Evolutionary conservation across 2,888 invertebrate genomes (phyloP).

Genomic region (Deroplatys truncata): DNA sequence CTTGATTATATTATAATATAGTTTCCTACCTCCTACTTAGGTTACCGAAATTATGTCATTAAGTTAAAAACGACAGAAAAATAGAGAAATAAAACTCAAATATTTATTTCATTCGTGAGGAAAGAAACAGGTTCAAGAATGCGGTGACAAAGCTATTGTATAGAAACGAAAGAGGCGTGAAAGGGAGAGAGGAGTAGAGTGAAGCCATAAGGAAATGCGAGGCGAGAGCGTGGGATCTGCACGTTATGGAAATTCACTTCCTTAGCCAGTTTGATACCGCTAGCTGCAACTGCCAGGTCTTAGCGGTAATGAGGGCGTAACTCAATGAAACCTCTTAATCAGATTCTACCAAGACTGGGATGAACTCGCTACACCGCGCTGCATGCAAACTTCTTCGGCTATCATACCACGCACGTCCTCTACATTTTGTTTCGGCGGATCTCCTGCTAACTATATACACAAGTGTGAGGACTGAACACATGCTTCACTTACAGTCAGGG

Average conservation of each 20-base stretch:
- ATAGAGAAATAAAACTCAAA: too few relatives aligned
- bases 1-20: too few relatives aligned
- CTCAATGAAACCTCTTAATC: neutral
- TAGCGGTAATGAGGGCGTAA: neutral
- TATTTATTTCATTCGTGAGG: too few relatives aligned
- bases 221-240: neutral
- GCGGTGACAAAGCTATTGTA: neutral
- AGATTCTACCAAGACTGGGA: neutral
- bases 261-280: neutral
- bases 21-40: too few relatives aligned
- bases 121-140: neutral
- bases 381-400: neutral
- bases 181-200: neutral
- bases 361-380: neutral
- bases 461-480: too few relatives aligned
- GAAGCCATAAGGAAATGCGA: neutral
- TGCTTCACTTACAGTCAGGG: too few relatives aligned
- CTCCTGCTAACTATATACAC: too few relatives aligned
- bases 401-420: neutral
- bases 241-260: neutral
- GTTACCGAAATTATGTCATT: too few relatives aligned
- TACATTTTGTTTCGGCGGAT: neutral
- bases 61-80: too few relatives aligned
- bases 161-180: neutral
- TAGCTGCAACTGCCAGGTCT: neutral